A percentile compares a stretch with the other conserved stretches of the same genome.
Conservation (phyloP, 2,888 invertebrate genomes). For the Cantharis lateralis region DNA sequence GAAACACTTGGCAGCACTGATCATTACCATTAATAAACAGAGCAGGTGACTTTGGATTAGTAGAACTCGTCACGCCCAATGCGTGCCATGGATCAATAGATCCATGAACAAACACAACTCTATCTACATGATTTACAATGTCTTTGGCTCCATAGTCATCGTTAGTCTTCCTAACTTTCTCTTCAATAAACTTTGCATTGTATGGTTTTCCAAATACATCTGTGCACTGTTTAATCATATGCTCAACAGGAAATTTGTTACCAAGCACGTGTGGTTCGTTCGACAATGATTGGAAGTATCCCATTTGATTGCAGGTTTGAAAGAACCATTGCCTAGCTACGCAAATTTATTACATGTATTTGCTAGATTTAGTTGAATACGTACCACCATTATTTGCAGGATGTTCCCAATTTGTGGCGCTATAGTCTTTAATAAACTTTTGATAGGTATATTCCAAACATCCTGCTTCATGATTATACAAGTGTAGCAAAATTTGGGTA, state of each 20-base stretch:
- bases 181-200: background rate
- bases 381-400: background rate
- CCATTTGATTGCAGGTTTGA: conserved; percentile 3
- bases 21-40: background rate
- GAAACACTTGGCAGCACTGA: background rate
- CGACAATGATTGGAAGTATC: background rate
- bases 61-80: background rate
- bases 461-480: too few species aligned
- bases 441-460: background rate
- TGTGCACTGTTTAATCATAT: background rate
- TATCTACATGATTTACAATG: background rate
- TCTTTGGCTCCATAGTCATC: background rate
- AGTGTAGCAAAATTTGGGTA: background rate
- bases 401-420: background rate
- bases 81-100: background rate
- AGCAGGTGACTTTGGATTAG: background rate
- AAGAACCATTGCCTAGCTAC: background rate
- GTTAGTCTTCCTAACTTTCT: background rate
- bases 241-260: background rate
- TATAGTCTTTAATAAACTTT: background rate
- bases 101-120: background rate
- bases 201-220: background rate
- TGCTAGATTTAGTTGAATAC: too few species aligned
- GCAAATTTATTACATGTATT: too few species aligned
- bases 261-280: background rate